Evolutionary conservation across 2,888 invertebrate species (phyloP).

Genomic region (Eueremaeus valkanovi): DNA sequence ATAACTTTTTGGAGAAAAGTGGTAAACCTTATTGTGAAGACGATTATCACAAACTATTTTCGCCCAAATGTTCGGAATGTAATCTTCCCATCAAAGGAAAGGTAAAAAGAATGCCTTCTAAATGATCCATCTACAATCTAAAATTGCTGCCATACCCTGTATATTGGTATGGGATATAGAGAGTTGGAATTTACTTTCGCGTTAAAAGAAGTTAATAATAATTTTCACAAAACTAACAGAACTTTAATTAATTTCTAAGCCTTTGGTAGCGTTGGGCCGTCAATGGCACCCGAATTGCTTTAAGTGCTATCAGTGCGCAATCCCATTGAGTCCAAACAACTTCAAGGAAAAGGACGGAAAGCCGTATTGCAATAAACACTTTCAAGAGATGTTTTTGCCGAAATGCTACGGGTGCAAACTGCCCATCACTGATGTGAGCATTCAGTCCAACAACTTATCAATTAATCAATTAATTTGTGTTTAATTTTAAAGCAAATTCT

Average conservation of each 20-base stretch:
- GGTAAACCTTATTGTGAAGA: too few species aligned
- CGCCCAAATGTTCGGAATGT: slow-evolving; percentile 97
- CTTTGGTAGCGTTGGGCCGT: slow-evolving; percentile 34
- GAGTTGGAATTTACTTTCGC: too few species aligned
- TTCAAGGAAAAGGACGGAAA: slow-evolving; percentile 38
- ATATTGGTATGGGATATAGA: too few species aligned
- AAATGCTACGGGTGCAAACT: slow-evolving; percentile 39
- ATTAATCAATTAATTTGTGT: too few species aligned
- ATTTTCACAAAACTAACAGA: too few species aligned
- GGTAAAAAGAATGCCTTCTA: too few species aligned
- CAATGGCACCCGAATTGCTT: slow-evolving; percentile 40
- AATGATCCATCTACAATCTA: too few species aligned
- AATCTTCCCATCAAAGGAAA: slow-evolving; percentile 87
- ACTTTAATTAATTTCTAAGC: slow-evolving; percentile 26
- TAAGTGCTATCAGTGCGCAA: slow-evolving; percentile 30
- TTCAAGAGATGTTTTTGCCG: slow-evolving; percentile 32
- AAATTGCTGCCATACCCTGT: too few species aligned
- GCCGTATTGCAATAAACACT: slow-evolving; percentile 36
- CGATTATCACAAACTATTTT: slow-evolving; percentile 93
- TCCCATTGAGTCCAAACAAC: slow-evolving; percentile 28
- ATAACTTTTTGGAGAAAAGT: slow-evolving; percentile 97
- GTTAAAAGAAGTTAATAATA: too few species aligned
- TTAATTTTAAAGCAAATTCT: slow-evolving; percentile 82
- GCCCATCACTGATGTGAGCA: slow-evolving; percentile 37
- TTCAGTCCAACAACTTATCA: neutral